Evolutionary conservation across 2,797 vertebrate species (phyloP).

Genomic region (Gila robusta): DNA sequence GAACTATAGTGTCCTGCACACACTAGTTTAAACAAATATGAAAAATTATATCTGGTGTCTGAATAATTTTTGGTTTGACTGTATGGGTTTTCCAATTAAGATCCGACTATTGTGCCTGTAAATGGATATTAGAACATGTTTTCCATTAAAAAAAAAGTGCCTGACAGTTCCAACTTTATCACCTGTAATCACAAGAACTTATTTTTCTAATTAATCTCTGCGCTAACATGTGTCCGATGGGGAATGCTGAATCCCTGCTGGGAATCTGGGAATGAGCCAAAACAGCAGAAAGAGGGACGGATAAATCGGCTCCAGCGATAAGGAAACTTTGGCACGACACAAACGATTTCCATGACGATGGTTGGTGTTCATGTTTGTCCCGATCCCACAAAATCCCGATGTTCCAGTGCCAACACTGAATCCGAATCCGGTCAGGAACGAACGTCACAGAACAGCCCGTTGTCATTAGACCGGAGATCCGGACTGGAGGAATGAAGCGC

Average conservation of each 20-base stretch:
- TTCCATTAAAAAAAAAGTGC: too few relatives aligned
- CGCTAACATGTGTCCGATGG: neutral
- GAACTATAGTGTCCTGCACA: too few relatives aligned
- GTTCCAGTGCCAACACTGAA: slow-evolving; percentile 26
- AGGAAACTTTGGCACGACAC: slow-evolving; percentile 40
- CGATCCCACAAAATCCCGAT: slow-evolving; percentile 49
- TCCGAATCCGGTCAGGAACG: neutral
- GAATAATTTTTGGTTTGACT: too few relatives aligned
- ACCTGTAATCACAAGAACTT: neutral
- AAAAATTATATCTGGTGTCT: too few relatives aligned
- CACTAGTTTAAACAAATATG: too few relatives aligned
- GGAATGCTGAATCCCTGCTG: slow-evolving; percentile 39
- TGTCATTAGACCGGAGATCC: neutral
- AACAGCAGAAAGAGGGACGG: slow-evolving; percentile 33
- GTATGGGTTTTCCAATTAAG: neutral
- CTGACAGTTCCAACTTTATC: neutral
- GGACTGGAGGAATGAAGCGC: neutral
- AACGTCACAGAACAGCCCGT: neutral
- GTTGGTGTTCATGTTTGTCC: slow-evolving; percentile 37
- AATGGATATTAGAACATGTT: neutral
- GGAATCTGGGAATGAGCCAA: slow-evolving; percentile 55
- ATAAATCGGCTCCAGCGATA: slow-evolving; percentile 49
- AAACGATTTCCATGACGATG: slow-evolving; percentile 64
- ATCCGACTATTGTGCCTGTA: neutral
- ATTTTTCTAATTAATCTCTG: slow-evolving; percentile 25